Conservation (phyloP, 2,888 invertebrate genomes). For the Agapostemon virescens region DNA sequence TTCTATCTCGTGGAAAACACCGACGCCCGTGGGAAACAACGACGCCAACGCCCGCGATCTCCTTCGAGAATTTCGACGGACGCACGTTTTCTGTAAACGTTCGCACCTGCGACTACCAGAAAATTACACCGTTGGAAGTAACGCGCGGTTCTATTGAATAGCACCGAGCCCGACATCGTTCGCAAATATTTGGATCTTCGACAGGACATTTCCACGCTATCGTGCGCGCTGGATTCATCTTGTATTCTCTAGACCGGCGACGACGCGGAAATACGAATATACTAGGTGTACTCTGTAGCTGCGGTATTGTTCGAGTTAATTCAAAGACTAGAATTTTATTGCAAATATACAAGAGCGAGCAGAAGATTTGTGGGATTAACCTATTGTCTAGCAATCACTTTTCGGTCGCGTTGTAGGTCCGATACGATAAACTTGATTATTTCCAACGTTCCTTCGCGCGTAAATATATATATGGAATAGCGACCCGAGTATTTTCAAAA, state of each 20-base stretch:
- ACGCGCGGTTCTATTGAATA: conserved; percentile 8
- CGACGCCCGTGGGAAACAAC: conserved; percentile 66
- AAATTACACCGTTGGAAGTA: neutral
- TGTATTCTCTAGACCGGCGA: conserved; percentile 33
- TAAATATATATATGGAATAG: neutral
- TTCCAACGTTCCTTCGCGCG: neutral
- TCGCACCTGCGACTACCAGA: conserved; percentile 22
- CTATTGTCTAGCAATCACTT: fast-evolving
- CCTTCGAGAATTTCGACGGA: conserved; percentile 59
- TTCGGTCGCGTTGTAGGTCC: neutral
- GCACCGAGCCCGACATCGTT: neutral
- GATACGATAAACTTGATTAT: neutral
- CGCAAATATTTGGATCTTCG: conserved; percentile 26
- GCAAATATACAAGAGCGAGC: neutral
- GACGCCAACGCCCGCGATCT: conserved; percentile 42
- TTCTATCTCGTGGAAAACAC: conserved; percentile 64
- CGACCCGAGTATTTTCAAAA: too few relatives aligned
- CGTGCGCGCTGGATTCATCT: conserved; percentile 1
- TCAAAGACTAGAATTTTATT: neutral
- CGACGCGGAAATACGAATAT: neutral
- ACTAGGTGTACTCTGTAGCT: neutral
- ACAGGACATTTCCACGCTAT: conserved; percentile 21
- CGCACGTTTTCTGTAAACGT: conserved; percentile 35
- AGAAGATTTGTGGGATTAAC: neutral
- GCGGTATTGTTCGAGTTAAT: neutral